Conservation (phyloP, 2,797 vertebrate species). For the Ispidina lecontei region DNA sequence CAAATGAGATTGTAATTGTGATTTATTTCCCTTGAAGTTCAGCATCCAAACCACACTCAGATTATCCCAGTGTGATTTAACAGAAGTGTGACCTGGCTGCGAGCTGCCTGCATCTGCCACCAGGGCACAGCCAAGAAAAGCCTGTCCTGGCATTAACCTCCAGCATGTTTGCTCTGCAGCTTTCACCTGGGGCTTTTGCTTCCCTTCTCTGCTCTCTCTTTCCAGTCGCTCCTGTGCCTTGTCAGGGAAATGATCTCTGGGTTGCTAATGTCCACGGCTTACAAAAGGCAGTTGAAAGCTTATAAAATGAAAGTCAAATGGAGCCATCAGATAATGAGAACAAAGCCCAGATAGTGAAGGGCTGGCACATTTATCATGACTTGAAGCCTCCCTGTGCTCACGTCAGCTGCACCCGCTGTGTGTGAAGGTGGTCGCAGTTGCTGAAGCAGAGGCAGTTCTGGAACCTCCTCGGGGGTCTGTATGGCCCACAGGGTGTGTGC, state of each 20-base stretch:
- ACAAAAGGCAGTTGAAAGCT: conserved; percentile 56
- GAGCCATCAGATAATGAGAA: conserved; percentile 70
- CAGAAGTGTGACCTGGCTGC: background rate
- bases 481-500: fast-evolving
- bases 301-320: conserved; percentile 70
- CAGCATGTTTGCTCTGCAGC: background rate
- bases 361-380: conserved; percentile 60
- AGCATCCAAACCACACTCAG: background rate
- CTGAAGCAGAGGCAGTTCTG: fast-evolving
- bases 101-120: conserved; percentile 6
- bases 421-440: background rate
- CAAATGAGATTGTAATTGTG: conserved; percentile 18
- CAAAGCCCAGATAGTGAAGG: conserved; percentile 40
- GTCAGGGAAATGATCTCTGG: conserved; percentile 27
- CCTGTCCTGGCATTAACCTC: background rate
- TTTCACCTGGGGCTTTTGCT: background rate
- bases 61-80: background rate
- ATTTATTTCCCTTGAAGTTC: conserved; percentile 40
- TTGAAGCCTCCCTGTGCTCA: conserved; percentile 21
- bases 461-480: background rate
- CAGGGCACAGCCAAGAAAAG: background rate
- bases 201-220: background rate
- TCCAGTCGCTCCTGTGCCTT: background rate
- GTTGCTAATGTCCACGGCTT: conserved; percentile 11
- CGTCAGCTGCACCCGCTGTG: background rate